These are phyloP conservation scores for Silurus aristotelis DNA, from an alignment of 2,797 vertebrate genomes.

Conservation along the genomic window DNA sequence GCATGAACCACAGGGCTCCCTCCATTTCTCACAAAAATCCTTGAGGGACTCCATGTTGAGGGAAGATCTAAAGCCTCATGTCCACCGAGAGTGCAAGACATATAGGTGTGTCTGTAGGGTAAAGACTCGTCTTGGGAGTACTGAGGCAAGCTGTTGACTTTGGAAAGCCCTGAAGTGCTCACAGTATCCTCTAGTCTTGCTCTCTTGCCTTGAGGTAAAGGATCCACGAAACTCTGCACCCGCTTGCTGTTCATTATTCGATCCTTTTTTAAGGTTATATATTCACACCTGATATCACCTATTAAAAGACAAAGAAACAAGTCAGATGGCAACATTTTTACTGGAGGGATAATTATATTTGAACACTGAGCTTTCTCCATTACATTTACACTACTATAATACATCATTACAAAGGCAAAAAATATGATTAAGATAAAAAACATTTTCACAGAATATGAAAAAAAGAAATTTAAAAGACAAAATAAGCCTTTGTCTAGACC, in stretches of 20 bases:
- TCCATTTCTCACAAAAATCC: slow-evolving; percentile 62
- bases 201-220: slow-evolving; percentile 75
- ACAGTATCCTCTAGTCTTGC: slow-evolving; percentile 70
- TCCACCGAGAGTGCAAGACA: slow-evolving; percentile 72
- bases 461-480: background rate
- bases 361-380: background rate
- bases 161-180: slow-evolving; percentile 62
- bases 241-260: slow-evolving; percentile 78
- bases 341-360: background rate
- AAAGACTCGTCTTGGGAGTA: slow-evolving; percentile 65
- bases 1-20: slow-evolving; percentile 67
- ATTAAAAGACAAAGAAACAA: slow-evolving; percentile 5
- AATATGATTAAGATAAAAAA: background rate
- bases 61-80: slow-evolving; percentile 65
- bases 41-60: slow-evolving; percentile 69
- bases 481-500: background rate
- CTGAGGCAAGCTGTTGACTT: slow-evolving; percentile 61
- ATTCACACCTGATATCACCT: slow-evolving; percentile 61
- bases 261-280: slow-evolving; percentile 51
- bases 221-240: slow-evolving; percentile 65
- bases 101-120: slow-evolving; percentile 79
- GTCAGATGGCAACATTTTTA: background rate
- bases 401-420: background rate
- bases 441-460: background rate
- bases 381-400: background rate